Conservation (phyloP, 2,797 vertebrate genomes). For the Kryptopterus vitreolus region DNA sequence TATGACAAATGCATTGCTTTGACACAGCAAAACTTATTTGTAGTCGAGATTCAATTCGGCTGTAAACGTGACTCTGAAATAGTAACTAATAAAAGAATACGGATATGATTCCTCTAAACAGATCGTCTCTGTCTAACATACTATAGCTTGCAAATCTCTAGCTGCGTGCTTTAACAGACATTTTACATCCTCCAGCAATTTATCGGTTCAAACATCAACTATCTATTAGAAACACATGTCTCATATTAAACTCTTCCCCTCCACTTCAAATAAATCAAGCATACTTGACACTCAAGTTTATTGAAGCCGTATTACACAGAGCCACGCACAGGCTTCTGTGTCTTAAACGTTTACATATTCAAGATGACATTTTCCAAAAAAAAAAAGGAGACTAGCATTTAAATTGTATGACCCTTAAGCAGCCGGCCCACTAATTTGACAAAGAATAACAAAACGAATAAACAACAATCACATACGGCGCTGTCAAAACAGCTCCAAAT, state of each 20-base stretch:
- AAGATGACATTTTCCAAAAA: conserved; percentile 44
- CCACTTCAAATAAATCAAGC: conserved; percentile 81
- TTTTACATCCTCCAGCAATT: conserved; percentile 71
- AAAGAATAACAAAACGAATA: conserved; percentile 45
- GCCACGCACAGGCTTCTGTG: conserved; percentile 60
- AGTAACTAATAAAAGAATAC: conserved; percentile 34
- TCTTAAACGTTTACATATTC: conserved; percentile 64
- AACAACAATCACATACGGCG: conserved; percentile 22
- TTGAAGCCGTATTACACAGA: conserved; percentile 70
- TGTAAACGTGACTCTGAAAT: conserved; percentile 32
- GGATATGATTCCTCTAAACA: conserved; percentile 40
- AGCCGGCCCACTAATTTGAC: conserved; percentile 44
- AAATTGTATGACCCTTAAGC: conserved; percentile 35
- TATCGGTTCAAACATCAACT: conserved; percentile 64
- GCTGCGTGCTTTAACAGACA: conserved; percentile 65
- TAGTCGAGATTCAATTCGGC: background rate
- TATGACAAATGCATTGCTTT: background rate
- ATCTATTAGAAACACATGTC: conserved; percentile 81
- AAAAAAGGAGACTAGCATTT: conserved; percentile 22
- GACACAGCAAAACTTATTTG: background rate
- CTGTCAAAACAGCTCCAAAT: conserved; percentile 29
- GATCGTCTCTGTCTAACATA: conserved; percentile 67
- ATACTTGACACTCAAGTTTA: conserved; percentile 74
- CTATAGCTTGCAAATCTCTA: conserved; percentile 71
- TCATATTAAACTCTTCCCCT: conserved; percentile 80